Conservation (phyloP, 2,888 invertebrate genomes). For the Drosophila prostipennis region DNA sequence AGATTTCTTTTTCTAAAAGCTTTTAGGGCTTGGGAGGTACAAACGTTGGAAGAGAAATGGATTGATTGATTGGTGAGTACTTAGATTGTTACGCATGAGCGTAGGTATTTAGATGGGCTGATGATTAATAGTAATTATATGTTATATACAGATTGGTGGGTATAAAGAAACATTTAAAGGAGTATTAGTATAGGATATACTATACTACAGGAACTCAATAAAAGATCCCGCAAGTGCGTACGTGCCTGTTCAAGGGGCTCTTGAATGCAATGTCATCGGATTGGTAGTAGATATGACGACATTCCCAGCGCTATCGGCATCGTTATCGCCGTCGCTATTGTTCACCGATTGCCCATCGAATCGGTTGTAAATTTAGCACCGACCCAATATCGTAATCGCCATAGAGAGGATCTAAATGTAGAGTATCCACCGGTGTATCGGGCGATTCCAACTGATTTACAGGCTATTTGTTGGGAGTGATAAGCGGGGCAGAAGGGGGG, state of each 20-base stretch:
- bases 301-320: not conserved
- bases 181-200: too few species aligned
- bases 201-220: too few species aligned
- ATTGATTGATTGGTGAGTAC: not conserved
- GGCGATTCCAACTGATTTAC: conserved; percentile 64
- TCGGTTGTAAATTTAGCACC: conserved; percentile 32
- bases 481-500: not conserved
- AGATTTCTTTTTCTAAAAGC: conserved; percentile 1
- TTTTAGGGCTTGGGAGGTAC: not conserved
- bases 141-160: too few species aligned
- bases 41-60: not conserved
- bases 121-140: too few species aligned
- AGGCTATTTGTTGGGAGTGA: conserved; percentile 56
- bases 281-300: not conserved
- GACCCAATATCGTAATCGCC: conserved; percentile 17
- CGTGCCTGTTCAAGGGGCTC: not conserved
- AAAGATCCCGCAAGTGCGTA: not conserved
- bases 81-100: not conserved
- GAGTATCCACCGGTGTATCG: not conserved
- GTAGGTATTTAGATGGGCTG: too few species aligned
- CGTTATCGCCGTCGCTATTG: not conserved
- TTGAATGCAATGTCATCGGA: not conserved
- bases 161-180: too few species aligned
- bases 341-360: not conserved
- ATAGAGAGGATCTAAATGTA: not conserved